Conservation (phyloP, 2,113 vertebrate species). For the Rostratula benghalensis region DNA sequence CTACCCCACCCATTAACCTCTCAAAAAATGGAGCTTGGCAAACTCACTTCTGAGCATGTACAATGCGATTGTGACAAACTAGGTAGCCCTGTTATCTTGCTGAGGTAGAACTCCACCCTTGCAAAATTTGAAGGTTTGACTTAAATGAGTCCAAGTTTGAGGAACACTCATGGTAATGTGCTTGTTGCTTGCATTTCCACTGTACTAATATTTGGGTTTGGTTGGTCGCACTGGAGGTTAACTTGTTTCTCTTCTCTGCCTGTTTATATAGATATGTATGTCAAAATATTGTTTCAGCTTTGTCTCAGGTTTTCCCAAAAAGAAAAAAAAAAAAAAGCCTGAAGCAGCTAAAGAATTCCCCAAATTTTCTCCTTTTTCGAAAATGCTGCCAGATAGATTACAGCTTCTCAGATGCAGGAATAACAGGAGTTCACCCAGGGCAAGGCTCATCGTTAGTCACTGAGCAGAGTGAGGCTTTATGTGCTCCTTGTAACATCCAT, state of each 20-base stretch:
- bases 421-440: not conserved
- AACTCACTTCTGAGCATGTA: not conserved
- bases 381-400: not conserved
- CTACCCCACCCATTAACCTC: not conserved
- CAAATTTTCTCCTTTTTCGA: not conserved
- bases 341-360: not conserved
- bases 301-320: not conserved
- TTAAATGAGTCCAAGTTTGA: not conserved
- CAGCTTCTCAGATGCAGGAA: not conserved
- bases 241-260: not conserved
- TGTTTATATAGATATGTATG: not conserved
- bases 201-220: not conserved
- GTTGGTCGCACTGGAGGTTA: not conserved
- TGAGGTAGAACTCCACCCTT: not conserved
- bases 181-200: not conserved
- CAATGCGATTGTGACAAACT: accelerated
- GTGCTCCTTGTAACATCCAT: not conserved
- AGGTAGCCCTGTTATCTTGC: not conserved
- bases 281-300: not conserved
- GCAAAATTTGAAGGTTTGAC: not conserved
- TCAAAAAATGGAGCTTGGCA: not conserved
- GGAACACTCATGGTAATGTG: not conserved
- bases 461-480: not conserved
- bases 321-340: too few species aligned
- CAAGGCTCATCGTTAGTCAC: not conserved